Evolutionary conservation across 2,888 invertebrate species (phyloP).

Genomic region (Drosophila diplacantha): DNA sequence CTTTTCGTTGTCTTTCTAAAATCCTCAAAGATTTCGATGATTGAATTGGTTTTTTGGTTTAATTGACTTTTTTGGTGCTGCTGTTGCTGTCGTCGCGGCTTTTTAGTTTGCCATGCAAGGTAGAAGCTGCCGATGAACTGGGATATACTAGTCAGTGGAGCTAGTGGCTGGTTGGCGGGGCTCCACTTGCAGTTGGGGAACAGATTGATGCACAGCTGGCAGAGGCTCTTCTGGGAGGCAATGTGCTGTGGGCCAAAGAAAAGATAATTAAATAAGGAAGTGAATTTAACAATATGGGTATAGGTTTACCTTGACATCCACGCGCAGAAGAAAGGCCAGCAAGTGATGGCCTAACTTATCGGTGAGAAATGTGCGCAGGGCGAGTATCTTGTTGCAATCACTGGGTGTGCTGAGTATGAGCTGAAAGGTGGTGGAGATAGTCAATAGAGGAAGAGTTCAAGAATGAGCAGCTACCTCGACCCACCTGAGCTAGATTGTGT

Average conservation of each 20-base stretch:
- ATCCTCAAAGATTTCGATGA: conserved; percentile 41
- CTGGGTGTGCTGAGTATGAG: conserved; percentile 74
- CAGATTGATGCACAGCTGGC: conserved; percentile 75
- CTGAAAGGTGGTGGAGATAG: conserved; percentile 45
- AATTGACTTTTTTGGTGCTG: conserved; percentile 24
- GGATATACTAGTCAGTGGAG: conserved; percentile 51
- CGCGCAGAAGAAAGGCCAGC: conserved; percentile 70
- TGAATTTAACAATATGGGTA: neutral
- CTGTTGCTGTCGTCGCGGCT: conserved; percentile 29
- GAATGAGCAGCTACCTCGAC: neutral
- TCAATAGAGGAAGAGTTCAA: neutral
- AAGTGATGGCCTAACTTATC: conserved; percentile 75
- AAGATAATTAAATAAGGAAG: neutral
- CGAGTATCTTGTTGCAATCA: conserved; percentile 76
- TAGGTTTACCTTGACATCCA: conserved; percentile 73
- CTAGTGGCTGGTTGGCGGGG: conserved; percentile 49
- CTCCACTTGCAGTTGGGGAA: conserved; percentile 77
- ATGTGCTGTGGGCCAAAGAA: conserved; percentile 66
- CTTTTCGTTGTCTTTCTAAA: conserved; percentile 60
- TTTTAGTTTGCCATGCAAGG: conserved; percentile 61
- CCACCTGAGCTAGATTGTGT: conserved; percentile 75
- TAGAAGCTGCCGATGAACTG: conserved; percentile 69
- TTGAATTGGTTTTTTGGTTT: conserved; percentile 11
- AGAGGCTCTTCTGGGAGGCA: conserved; percentile 74
- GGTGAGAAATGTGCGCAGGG: conserved; percentile 75